A percentile compares a stretch with the other conserved stretches of the same genome.
These are phyloP conservation scores for Sebastes itinus DNA, from an alignment of 2,797 vertebrate genomes.

Conservation along the genomic window DNA sequence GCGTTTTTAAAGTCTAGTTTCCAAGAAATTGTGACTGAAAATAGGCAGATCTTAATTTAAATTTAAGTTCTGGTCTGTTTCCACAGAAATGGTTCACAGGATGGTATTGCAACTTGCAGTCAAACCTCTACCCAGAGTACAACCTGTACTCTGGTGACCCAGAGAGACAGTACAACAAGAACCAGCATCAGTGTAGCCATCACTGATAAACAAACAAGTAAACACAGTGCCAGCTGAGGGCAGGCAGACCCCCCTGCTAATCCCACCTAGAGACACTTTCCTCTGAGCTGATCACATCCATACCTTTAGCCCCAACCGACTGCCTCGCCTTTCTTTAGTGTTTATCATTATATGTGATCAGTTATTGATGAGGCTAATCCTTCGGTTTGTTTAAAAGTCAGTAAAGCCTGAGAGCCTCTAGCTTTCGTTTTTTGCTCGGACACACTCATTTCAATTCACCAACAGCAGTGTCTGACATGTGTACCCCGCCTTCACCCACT, in stretches of 20 bases:
- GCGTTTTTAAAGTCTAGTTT: neutral
- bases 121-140: neutral
- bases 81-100: neutral
- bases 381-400: neutral
- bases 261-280: neutral
- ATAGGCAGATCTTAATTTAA: neutral
- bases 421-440: neutral
- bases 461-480: neutral
- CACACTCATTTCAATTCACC: neutral
- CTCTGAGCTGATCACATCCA: conserved; percentile 16
- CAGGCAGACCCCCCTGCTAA: conserved; percentile 14
- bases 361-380: neutral
- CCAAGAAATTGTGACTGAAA: conserved; percentile 5
- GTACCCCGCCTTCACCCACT: too few relatives aligned
- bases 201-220: conserved; percentile 15
- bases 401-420: neutral
- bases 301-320: conserved; percentile 85
- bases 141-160: neutral
- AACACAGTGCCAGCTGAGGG: neutral
- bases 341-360: neutral
- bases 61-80: neutral
- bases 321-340: neutral
- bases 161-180: conserved; percentile 9
- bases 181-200: conserved; percentile 1
- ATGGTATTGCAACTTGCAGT: conserved; percentile 35